A percentile compares a stretch with the other conserved stretches of the same genome.
Conservation (phyloP, 2,888 invertebrate genomes). For the Drosophila setosimentum region DNA sequence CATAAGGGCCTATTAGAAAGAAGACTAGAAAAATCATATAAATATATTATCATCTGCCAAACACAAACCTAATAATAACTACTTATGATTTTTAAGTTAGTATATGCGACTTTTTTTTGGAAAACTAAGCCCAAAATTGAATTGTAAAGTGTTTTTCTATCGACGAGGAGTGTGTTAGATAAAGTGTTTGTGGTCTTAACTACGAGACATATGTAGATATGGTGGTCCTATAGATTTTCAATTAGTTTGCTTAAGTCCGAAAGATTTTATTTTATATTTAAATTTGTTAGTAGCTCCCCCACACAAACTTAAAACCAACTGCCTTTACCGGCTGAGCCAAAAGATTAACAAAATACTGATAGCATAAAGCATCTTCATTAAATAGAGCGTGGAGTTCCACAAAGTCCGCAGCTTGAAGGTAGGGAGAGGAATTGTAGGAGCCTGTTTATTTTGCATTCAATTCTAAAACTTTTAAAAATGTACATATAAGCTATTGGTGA, state of each 20-base stretch:
- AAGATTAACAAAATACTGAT: neutral
- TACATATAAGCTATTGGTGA: neutral
- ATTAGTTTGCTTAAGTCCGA: neutral
- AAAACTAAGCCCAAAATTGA: neutral
- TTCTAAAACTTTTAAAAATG: neutral
- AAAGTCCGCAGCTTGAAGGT: neutral
- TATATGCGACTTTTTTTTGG: neutral
- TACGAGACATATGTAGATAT: neutral
- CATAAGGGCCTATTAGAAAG: constrained; percentile 6
- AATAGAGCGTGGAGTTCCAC: neutral
- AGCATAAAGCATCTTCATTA: neutral
- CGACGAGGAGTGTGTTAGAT: neutral
- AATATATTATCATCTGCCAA: constrained; percentile 1
- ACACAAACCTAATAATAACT: neutral
- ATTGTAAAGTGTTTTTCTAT: neutral
- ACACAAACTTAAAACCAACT: neutral
- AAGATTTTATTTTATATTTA: neutral
- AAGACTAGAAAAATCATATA: neutral
- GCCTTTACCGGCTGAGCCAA: neutral
- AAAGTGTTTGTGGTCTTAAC: neutral
- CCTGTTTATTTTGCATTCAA: neutral
- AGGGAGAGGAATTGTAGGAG: neutral
- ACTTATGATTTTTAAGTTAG: neutral
- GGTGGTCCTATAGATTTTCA: neutral
- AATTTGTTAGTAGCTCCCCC: neutral